These are phyloP conservation scores for Lymantria monacha DNA, from an alignment of 2,888 invertebrate genomes.

Conservation along the genomic window DNA sequence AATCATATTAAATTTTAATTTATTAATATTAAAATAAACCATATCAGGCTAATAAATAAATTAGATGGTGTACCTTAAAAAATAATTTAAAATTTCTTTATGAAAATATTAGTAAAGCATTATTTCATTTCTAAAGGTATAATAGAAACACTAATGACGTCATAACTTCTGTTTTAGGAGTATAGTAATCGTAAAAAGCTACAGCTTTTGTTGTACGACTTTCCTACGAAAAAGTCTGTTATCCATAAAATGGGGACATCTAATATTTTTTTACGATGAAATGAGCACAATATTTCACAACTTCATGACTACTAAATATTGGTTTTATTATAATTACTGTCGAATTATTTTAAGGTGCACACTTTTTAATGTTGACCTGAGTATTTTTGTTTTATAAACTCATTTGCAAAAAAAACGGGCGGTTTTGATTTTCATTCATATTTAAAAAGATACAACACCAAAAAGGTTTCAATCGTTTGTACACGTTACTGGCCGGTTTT, in stretches of 20 bases:
- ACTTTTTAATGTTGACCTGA: no score
- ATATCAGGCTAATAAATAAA: neutral
- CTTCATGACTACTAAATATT: neutral
- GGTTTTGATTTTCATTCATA: no score
- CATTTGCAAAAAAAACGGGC: no score
- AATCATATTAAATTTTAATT: no score
- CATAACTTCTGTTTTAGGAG: slow-evolving; percentile 33
- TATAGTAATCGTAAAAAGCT: slow-evolving; percentile 33
- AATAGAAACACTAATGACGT: slow-evolving; percentile 30
- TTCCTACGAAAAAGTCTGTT: slow-evolving; percentile 26
- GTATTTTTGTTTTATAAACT: no score
- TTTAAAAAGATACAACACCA: no score
- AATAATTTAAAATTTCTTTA: slow-evolving; percentile 4
- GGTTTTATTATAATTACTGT: no score
- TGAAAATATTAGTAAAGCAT: slow-evolving; percentile 22
- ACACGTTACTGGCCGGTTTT: no score
- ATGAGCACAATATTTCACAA: slow-evolving; percentile 20
- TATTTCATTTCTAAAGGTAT: slow-evolving; percentile 23
- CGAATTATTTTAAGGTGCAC: no score
- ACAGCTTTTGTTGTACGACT: slow-evolving; percentile 31
- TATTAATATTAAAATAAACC: neutral
- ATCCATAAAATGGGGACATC: slow-evolving; percentile 29
- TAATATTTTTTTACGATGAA: slow-evolving; percentile 39
- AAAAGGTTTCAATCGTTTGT: no score
- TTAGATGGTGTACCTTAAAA: neutral